Conservation (phyloP, 1,140 invertebrate genomes). For the Limonius californicus region DNA sequence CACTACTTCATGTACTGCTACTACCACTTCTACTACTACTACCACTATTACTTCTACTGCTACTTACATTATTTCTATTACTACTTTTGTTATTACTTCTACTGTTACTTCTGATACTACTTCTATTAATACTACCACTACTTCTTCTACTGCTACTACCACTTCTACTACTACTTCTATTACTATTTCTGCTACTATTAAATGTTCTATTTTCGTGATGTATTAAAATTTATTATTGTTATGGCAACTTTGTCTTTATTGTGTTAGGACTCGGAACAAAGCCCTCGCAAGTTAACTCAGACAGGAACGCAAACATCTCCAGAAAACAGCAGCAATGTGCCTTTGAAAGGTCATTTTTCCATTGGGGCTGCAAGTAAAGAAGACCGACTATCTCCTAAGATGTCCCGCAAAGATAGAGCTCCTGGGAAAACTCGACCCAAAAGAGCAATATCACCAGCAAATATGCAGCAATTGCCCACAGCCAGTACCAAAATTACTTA, state of each 20-base stretch:
- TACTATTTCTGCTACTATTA: no score
- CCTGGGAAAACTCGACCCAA: conserved; percentile 53
- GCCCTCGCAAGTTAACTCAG: conserved; percentile 58
- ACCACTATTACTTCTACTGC: no score
- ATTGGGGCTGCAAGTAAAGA: conserved; percentile 58
- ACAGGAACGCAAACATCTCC: conserved; percentile 75
- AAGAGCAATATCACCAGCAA: conserved; percentile 60
- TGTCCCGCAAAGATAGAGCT: conserved; percentile 57
- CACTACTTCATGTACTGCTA: no score
- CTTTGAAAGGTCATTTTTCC: conserved; percentile 58
- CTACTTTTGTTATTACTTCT: no score
- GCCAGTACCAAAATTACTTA: conserved; percentile 35
- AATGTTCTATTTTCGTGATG: conserved; percentile 11
- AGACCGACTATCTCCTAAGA: conserved; percentile 61
- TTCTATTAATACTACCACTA: no score
- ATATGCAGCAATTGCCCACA: conserved; percentile 46
- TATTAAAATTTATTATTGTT: conserved; percentile 1
- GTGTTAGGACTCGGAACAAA: conserved; percentile 47
- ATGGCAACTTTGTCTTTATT: no score
- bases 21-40: no score
- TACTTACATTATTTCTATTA: no score
- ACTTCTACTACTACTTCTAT: no score
- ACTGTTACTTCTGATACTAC: no score
- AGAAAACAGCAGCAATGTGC: conserved; percentile 52
- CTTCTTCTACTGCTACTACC: no score